These are phyloP conservation scores for Carcinoscorpius rotundicauda DNA, from an alignment of 1,140 invertebrate species.

Conservation along the genomic window DNA sequence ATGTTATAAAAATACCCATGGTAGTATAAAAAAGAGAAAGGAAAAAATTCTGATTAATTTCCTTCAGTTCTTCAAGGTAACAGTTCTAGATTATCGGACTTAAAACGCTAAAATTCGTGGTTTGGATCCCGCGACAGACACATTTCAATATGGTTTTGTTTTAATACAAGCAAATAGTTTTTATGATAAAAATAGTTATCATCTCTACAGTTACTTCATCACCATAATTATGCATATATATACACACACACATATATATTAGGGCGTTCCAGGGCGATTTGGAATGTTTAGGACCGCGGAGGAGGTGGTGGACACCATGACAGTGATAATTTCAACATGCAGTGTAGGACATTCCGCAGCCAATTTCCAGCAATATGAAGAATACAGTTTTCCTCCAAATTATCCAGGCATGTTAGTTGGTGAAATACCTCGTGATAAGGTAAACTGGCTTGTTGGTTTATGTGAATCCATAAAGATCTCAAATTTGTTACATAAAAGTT, in stretches of 20 bases:
- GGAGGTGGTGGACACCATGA: slow-evolving; percentile 32
- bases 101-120: neutral
- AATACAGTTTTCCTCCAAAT: slow-evolving; percentile 40
- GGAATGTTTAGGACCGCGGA: slow-evolving; percentile 30
- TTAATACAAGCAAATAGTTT: neutral
- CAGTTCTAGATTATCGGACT: neutral
- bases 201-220: neutral
- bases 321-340: slow-evolving; percentile 36
- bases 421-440: slow-evolving; percentile 34
- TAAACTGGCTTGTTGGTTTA: slow-evolving; percentile 15
- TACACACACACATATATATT: slow-evolving; percentile 7
- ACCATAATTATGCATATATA: neutral
- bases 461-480: too few species aligned
- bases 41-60: too few species aligned
- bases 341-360: slow-evolving; percentile 38
- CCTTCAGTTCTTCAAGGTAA: too few species aligned
- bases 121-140: neutral
- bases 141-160: neutral
- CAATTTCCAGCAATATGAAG: slow-evolving; percentile 37
- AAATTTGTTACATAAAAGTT: too few species aligned
- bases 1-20: too few species aligned
- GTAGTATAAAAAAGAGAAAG: too few species aligned
- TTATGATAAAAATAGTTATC: neutral
- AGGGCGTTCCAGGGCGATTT: slow-evolving; percentile 29
- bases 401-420: slow-evolving; percentile 35